phyloP scores from a whole-genome alignment of 2,888 invertebrate species.

The Lacanobia oleracea region DNA sequence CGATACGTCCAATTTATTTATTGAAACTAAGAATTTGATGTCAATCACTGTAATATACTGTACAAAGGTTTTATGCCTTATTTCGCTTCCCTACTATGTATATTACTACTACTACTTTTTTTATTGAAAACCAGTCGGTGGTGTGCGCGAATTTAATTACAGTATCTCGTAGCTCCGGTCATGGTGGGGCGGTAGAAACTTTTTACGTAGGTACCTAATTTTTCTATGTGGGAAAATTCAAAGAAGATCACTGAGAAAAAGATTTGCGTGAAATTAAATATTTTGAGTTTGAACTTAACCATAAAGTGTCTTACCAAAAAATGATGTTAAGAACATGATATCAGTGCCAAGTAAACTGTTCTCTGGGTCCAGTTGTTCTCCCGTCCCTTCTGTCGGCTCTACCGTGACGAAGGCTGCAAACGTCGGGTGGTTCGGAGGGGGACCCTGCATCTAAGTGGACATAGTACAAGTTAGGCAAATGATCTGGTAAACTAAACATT shows the following conservation, averaged over 20 bases:
- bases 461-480: neutral
- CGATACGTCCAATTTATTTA: neutral
- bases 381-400: slow-evolving; percentile 91
- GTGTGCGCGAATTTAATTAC: neutral
- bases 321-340: slow-evolving; percentile 97
- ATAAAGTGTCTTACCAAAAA: slow-evolving; percentile 92
- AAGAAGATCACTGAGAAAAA: too few species aligned
- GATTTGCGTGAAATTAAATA: too few species aligned
- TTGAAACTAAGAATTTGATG: too few species aligned
- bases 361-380: slow-evolving; percentile 93
- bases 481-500: neutral
- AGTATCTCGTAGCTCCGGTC: too few species aligned
- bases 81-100: too few species aligned
- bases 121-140: neutral
- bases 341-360: slow-evolving; percentile 97
- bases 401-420: slow-evolving; percentile 94
- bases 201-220: neutral
- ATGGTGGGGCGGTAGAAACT: neutral
- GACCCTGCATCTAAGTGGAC: slow-evolving; percentile 69
- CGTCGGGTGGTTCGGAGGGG: slow-evolving; percentile 86
- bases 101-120: too few species aligned
- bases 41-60: too few species aligned
- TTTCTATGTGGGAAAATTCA: too few species aligned
- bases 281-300: neutral
- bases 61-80: too few species aligned